Evolutionary conservation across 2,797 vertebrate genomes (phyloP), one percentile per base, ranked within the genome.

Genomic region (Brachyalestes nurse): DNA sequence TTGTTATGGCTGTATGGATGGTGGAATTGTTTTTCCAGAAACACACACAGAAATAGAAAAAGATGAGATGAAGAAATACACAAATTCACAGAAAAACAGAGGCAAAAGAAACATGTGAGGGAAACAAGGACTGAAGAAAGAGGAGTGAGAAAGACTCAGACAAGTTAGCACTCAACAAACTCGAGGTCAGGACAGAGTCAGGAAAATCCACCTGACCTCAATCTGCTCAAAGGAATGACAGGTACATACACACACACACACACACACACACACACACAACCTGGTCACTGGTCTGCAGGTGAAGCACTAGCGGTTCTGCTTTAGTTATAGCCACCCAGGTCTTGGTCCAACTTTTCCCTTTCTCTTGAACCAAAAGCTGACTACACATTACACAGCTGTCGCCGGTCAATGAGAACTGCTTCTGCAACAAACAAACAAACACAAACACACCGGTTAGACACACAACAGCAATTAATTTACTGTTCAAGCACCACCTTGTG

Each of bases 341-440:
- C 87, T 96, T 96, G 78, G 84, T 92, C 97, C 96, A 98, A 82
- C 85, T 91, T 88, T 93, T 96, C 78, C 96, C 93, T 85, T 96
- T 95, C 74, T 97, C 96, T 81, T 96, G 95, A 83, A 97, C 91
- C 38, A 93, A 92, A 72, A 98, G 94, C 86, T 93, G 90, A 77
- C 96, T 91, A 55, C 94, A 95, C 58, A 96, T 90, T 79, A 96
- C 81, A 83, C 94, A 96, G 90, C 92, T 95, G 64, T 94, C 94
- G 65, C 86, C 86, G 0, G 91, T 91, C 42, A 92, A 82, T 73
- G 95, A 88, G 0, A 83, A 87, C 84, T 93, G 95, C 85, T 94
- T 96, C 96, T 97, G 85, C 62, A 82, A 85, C 69, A 77, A 21
- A 75, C 47, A 82, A 16, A 72, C 58, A 78, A 64, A 45, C 65